Evolutionary conservation across 2,113 vertebrate species (phyloP).

Genomic region (human): GRCh38 chrX:40266001-40266500

Average conservation of each 20-base stretch:
- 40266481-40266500: background rate
- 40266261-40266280: background rate
- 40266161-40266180: background rate
- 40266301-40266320: background rate
- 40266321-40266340: background rate
- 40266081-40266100: background rate
- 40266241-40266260: background rate
- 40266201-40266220: background rate
- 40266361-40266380: background rate
- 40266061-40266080: background rate
- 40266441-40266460: background rate
- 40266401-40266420: background rate
- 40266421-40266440: background rate
- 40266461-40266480: background rate
- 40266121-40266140: background rate
- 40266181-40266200: background rate
- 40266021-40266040: too few relatives aligned
- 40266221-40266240: constrained; percentile 1
- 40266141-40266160: background rate
- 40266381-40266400: background rate
- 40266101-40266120: background rate
- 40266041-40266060: too few relatives aligned
- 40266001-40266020: too few relatives aligned
- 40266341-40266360: background rate
- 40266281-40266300: background rate